These are phyloP conservation scores for Callorhinus ursinus DNA, from an alignment of 2,113 vertebrate genomes.

Conservation along the genomic window DNA sequence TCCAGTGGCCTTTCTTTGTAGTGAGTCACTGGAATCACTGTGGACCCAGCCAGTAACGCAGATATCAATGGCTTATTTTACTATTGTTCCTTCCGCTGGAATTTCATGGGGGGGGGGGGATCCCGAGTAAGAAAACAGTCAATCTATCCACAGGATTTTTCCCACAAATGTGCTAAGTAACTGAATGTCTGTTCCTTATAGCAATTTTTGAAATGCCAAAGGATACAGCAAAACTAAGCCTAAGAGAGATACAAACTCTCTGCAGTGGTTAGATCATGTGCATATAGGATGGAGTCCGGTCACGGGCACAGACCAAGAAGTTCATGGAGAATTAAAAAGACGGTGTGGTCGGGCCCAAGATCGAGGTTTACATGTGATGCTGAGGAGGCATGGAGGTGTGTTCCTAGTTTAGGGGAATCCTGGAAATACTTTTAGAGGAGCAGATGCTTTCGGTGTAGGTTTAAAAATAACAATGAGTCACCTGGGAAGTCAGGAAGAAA, in stretches of 20 bases:
- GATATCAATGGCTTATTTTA: neutral
- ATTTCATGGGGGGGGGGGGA: neutral
- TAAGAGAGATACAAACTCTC: neutral
- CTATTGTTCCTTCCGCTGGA: neutral
- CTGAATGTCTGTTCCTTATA: neutral
- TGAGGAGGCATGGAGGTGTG: neutral
- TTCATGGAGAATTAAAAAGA: neutral
- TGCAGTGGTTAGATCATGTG: neutral
- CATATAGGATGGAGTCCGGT: neutral
- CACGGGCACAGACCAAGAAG: neutral
- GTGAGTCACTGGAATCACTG: neutral
- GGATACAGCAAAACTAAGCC: neutral
- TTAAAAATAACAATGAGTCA: neutral
- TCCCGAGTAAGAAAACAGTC: neutral
- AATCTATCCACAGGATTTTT: neutral
- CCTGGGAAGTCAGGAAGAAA: neutral
- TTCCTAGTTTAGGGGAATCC: neutral
- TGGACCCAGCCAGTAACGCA: neutral
- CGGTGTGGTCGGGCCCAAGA: accelerated
- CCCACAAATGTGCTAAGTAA: neutral
- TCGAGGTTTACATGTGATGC: neutral
- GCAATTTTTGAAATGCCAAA: neutral
- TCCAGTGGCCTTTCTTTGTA: neutral
- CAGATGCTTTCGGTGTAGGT: neutral
- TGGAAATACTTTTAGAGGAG: neutral